phyloP scores from a whole-genome alignment of 1,140 invertebrate species.

The Drosophila melanica region DNA sequence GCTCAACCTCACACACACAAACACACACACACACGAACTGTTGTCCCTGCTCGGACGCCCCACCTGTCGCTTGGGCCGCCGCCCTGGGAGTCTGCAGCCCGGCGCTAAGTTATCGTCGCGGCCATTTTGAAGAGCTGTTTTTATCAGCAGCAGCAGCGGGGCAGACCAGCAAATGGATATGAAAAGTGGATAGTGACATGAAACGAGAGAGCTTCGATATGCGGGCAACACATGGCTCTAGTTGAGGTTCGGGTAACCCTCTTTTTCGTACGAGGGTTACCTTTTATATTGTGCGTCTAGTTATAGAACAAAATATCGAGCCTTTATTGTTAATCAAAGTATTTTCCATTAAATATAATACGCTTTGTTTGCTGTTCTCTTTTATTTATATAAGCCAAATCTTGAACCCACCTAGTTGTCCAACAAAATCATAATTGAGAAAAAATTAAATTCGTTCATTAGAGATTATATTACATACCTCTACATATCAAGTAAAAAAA shows the following conservation, averaged over 20 bases:
- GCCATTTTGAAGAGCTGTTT: constrained; percentile 40
- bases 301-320: not conserved
- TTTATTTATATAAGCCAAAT: too few relatives aligned
- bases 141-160: constrained; percentile 33
- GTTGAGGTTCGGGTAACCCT: not conserved
- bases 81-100: constrained; percentile 5
- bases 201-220: constrained; percentile 13
- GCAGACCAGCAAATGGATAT: constrained; percentile 29
- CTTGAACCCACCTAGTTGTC: too few relatives aligned
- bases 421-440: too few relatives aligned
- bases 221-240: constrained; percentile 19
- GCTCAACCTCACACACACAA: constrained; percentile 3
- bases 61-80: constrained; percentile 26
- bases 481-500: too few relatives aligned
- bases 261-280: not conserved
- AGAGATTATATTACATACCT: too few relatives aligned
- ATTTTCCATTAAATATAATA: too few relatives aligned
- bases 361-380: too few relatives aligned
- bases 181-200: constrained; percentile 36
- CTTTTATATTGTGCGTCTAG: not conserved
- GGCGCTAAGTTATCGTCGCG: constrained; percentile 47
- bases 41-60: constrained; percentile 5
- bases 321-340: too few relatives aligned
- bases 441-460: too few relatives aligned
- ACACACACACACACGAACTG: not conserved